Conservation (phyloP, 2,797 vertebrate genomes). For the Cryptoblepharus egeriae region DNA sequence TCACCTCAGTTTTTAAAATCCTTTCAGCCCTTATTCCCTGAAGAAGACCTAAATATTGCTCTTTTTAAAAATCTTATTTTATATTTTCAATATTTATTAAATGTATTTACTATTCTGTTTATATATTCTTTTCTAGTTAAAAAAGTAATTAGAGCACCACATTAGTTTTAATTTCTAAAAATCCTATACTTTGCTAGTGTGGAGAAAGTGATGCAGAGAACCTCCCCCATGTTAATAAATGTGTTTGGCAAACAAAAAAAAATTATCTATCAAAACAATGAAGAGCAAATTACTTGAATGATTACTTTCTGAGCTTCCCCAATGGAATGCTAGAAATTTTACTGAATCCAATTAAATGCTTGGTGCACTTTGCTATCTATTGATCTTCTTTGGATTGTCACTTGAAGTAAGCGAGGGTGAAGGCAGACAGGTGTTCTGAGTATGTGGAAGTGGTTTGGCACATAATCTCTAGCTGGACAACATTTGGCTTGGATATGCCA, state of each 20-base stretch:
- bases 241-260: background rate
- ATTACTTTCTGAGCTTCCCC: conserved; percentile 27
- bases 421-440: background rate
- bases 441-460: background rate
- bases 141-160: conserved; percentile 33
- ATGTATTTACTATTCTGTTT: conserved; percentile 35
- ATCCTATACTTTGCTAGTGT: conserved; percentile 28
- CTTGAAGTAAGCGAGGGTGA: background rate
- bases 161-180: conserved; percentile 61
- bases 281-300: background rate
- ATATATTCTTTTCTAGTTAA: conserved; percentile 32
- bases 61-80: conserved; percentile 50
- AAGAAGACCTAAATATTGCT: conserved; percentile 33
- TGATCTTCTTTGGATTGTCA: background rate
- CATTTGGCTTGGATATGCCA: background rate
- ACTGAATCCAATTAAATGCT: background rate
- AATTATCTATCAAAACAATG: conserved; percentile 6
- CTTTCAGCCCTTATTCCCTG: conserved; percentile 20
- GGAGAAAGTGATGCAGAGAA: background rate
- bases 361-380: background rate
- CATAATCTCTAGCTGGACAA: background rate
- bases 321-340: background rate
- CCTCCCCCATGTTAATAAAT: background rate
- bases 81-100: conserved; percentile 35
- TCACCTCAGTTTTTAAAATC: conserved; percentile 13